Conservation (phyloP, 2,888 invertebrate species). For the Caenorhabditis sp. region DNA sequence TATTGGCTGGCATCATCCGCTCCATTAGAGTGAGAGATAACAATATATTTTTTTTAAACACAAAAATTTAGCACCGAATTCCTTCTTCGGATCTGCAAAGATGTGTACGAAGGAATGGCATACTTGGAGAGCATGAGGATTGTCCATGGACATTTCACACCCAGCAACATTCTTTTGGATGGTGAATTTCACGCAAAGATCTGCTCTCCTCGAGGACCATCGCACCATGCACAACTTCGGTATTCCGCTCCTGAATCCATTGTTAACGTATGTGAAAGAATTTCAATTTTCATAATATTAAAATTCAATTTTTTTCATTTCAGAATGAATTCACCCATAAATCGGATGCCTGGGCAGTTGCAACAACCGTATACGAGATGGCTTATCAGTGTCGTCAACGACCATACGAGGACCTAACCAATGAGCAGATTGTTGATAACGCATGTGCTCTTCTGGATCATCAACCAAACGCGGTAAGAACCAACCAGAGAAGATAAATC, state of each 20-base stretch:
- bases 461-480: conserved; percentile 63
- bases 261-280: conserved; percentile 65
- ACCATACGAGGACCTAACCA: conserved; percentile 89
- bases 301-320: conserved; percentile 72
- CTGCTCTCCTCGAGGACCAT: conserved; percentile 74
- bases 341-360: conserved; percentile 95
- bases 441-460: conserved; percentile 83
- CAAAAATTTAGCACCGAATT: conserved; percentile 54
- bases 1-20: conserved; percentile 59
- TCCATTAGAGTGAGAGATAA: conserved; percentile 61
- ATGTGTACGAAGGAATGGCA: conserved; percentile 71
- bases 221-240: conserved; percentile 78
- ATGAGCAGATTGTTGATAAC: conserved; percentile 91
- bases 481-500: too few relatives aligned
- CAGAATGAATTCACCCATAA: conserved; percentile 92
- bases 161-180: conserved; percentile 72
- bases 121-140: conserved; percentile 73
- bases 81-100: conserved; percentile 67
- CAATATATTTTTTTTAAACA: conserved; percentile 4
- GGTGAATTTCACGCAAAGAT: conserved; percentile 66
- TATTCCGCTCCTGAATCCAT: conserved; percentile 80
- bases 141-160: conserved; percentile 78
- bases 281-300: conserved; percentile 3
- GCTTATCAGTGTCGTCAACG: conserved; percentile 89
- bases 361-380: conserved; percentile 92